A percentile compares a stretch with the other conserved stretches of the same genome.
Evolutionary conservation across 2,888 invertebrate species (phyloP).

Genomic region (Drosophila affinis): DNA sequence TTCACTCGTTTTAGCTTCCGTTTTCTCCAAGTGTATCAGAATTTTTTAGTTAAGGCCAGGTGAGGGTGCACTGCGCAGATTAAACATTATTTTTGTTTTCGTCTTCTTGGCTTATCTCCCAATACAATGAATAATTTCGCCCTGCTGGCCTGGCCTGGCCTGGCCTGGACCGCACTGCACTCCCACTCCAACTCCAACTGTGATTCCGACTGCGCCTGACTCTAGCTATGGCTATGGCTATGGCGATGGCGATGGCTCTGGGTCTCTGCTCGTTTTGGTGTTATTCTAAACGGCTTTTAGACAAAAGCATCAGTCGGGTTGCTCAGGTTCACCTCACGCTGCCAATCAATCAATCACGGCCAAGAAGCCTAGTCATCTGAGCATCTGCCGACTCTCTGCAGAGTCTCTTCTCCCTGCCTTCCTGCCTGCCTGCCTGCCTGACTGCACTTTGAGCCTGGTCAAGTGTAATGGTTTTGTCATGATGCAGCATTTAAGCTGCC

Average conservation of each 20-base stretch:
- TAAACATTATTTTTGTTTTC: constrained; percentile 35
- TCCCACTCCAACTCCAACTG: constrained; percentile 15
- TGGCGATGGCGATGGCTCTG: constrained; percentile 2
- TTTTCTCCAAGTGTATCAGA: background rate
- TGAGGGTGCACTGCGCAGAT: constrained; percentile 44
- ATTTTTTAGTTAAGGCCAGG: constrained; percentile 25
- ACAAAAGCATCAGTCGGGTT: constrained; percentile 64
- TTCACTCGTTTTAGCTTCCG: too few species aligned
- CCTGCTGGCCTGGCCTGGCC: constrained; percentile 66
- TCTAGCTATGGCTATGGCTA: constrained; percentile 17
- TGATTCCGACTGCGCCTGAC: constrained; percentile 14
- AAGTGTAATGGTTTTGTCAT: constrained; percentile 82
- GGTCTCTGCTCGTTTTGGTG: constrained; percentile 54
- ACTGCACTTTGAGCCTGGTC: constrained; percentile 59
- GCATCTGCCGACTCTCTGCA: constrained; percentile 72
- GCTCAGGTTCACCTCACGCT: constrained; percentile 75
- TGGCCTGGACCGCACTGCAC: background rate
- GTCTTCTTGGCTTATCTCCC: constrained; percentile 44
- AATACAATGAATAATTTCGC: constrained; percentile 73
- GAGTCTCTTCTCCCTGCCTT: background rate
- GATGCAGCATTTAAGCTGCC: constrained; percentile 82
- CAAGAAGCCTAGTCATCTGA: constrained; percentile 74
- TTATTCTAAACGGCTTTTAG: constrained; percentile 80
- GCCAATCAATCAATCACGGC: constrained; percentile 81
- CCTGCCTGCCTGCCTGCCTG: constrained; percentile 2